These are phyloP conservation scores for Corbicula japonica DNA, from an alignment of 2,888 invertebrate genomes.

Conservation along the genomic window DNA sequence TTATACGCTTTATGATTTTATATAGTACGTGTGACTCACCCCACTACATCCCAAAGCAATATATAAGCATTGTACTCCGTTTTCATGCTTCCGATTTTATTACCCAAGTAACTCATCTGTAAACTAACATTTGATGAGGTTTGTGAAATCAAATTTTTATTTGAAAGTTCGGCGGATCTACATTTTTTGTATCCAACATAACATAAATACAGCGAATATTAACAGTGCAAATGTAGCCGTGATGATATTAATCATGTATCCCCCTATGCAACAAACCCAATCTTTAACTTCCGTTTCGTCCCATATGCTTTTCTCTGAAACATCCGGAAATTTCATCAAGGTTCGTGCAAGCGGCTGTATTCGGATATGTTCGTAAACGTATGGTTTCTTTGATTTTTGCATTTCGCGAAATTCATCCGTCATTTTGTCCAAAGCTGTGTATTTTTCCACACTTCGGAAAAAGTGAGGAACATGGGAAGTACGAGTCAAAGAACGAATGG, in stretches of 20 bases:
- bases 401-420: neutral
- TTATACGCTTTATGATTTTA: too few relatives aligned
- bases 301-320: neutral
- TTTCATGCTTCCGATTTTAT: too few relatives aligned
- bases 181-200: neutral
- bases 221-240: neutral
- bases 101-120: too few relatives aligned
- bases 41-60: too few relatives aligned
- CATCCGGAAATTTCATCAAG: slow-evolving; percentile 11
- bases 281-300: neutral
- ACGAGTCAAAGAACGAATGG: slow-evolving; percentile 1
- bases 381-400: neutral
- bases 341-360: slow-evolving; percentile 18
- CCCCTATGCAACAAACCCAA: slow-evolving; percentile 10
- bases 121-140: too few relatives aligned
- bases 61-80: too few relatives aligned
- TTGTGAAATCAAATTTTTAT: too few relatives aligned
- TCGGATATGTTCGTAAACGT: slow-evolving; percentile 3
- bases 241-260: slow-evolving; percentile 3
- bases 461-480: neutral
- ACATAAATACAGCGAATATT: slow-evolving; percentile 13
- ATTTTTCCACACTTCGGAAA: slow-evolving; percentile 21
- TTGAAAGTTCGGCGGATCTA: too few relatives aligned
- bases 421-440: slow-evolving; percentile 3
- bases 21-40: too few relatives aligned